Percentiles rank a stretch among this genome's conserved stretches.
phyloP scores from a whole-genome alignment of 2,888 invertebrate genomes.

The Apeira syringaria region DNA sequence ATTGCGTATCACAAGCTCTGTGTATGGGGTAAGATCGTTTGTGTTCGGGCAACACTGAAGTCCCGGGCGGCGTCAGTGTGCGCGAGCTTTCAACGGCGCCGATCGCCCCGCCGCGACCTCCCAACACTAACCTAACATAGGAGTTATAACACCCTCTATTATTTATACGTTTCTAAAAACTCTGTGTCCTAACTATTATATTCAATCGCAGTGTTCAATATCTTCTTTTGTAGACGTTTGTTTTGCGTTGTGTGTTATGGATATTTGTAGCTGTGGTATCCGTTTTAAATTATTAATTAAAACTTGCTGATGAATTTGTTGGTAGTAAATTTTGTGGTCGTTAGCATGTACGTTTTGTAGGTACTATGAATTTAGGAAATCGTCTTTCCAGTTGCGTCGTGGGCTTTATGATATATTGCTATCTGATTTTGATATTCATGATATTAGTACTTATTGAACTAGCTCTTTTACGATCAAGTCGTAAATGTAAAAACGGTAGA shows the following conservation, averaged over 20 bases:
- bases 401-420: not conserved
- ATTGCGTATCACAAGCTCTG: slow-evolving; percentile 6
- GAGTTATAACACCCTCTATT: slow-evolving; percentile 42
- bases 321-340: slow-evolving; percentile 4
- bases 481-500: not conserved
- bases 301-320: slow-evolving; percentile 14
- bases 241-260: no score
- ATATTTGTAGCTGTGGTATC: slow-evolving; percentile 1
- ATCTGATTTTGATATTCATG: no score
- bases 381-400: not conserved
- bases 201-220: slow-evolving; percentile 16
- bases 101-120: slow-evolving; percentile 55
- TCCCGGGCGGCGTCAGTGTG: slow-evolving; percentile 80
- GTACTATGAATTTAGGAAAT: not conserved
- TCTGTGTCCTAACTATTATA: slow-evolving; percentile 34
- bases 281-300: slow-evolving; percentile 7
- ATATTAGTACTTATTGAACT: no score
- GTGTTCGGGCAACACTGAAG: slow-evolving; percentile 54
- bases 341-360: not conserved
- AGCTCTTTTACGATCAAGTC: not conserved
- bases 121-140: slow-evolving; percentile 33
- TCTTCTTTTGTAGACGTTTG: not conserved
- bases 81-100: slow-evolving; percentile 68
- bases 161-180: slow-evolving; percentile 45
- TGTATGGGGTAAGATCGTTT: slow-evolving; percentile 39